Evolutionary conservation across 35 echinoderm and acorn worm genomes (phyloP).

Genomic region (Ptychodera flava): DNA sequence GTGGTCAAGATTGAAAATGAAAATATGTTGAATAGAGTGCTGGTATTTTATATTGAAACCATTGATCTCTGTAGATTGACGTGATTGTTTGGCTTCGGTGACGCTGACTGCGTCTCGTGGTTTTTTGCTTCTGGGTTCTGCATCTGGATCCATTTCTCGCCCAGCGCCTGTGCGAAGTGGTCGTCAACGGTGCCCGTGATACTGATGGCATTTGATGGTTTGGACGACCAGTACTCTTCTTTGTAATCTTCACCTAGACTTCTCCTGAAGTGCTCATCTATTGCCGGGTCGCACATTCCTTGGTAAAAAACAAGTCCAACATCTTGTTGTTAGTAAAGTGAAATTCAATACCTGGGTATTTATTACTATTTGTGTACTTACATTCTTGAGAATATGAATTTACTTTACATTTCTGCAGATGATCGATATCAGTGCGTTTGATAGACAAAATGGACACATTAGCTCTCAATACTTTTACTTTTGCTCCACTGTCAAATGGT

Average conservation of each 20-base stretch:
- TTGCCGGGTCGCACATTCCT: constrained; percentile 63
- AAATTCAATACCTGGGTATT: no score
- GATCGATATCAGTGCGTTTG: no score
- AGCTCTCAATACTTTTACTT: no score
- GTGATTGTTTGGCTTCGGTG: background rate
- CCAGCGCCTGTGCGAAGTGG: constrained; percentile 94
- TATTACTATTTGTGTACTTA: no score
- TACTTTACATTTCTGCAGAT: no score
- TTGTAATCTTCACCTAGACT: constrained; percentile 87
- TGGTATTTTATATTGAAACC: constrained; percentile 2
- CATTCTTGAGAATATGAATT: no score
- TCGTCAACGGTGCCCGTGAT: constrained; percentile 95
- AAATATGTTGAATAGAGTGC: no score
- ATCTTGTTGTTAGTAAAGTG: no score
- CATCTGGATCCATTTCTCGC: constrained; percentile 89
- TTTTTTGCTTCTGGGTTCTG: constrained; percentile 12
- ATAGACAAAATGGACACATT: no score
- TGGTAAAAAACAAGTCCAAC: constrained; percentile 4
- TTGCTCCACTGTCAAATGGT: no score
- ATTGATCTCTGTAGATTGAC: background rate
- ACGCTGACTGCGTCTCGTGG: background rate
- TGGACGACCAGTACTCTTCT: constrained; percentile 30
- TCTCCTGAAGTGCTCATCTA: constrained; percentile 91
- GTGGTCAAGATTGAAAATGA: no score
- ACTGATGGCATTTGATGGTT: constrained; percentile 7